Conservation (phyloP, 1,140 invertebrate species). For the Apis dorsata region DNA sequence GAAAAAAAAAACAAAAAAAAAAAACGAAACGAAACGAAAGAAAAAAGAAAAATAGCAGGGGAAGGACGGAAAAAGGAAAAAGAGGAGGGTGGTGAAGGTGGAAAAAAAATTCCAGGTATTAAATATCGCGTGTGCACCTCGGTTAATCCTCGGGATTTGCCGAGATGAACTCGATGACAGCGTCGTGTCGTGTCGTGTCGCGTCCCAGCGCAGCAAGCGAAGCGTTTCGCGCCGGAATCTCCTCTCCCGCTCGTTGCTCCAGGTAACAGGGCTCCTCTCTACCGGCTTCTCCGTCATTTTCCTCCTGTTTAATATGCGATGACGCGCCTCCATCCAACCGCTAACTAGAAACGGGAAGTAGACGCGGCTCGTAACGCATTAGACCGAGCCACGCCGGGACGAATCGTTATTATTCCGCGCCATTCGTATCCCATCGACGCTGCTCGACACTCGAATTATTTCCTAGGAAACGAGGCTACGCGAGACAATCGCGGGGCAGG, state of each 20-base stretch:
- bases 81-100: background rate
- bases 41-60: no score
- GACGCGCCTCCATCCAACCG: constrained; percentile 24
- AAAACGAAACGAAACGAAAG: no score
- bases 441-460: constrained; percentile 9
- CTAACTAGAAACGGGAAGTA: constrained; percentile 32
- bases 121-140: constrained; percentile 17
- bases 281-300: constrained; percentile 29
- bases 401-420: constrained; percentile 39
- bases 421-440: constrained; percentile 36
- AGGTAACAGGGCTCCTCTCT: no score
- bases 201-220: constrained; percentile 5
- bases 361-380: constrained; percentile 43
- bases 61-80: background rate
- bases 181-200: background rate
- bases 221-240: constrained; percentile 25
- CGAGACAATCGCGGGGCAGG: background rate
- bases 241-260: no score
- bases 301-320: constrained; percentile 41
- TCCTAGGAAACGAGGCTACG: background rate
- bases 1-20: no score
- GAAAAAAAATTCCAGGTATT: constrained; percentile 3
- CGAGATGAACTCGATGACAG: constrained; percentile 40
- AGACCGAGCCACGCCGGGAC: constrained; percentile 12
- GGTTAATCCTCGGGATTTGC: constrained; percentile 37